These are phyloP conservation scores for Scaptomyza caliginosa DNA, from an alignment of 2,888 invertebrate genomes.

Conservation along the genomic window DNA sequence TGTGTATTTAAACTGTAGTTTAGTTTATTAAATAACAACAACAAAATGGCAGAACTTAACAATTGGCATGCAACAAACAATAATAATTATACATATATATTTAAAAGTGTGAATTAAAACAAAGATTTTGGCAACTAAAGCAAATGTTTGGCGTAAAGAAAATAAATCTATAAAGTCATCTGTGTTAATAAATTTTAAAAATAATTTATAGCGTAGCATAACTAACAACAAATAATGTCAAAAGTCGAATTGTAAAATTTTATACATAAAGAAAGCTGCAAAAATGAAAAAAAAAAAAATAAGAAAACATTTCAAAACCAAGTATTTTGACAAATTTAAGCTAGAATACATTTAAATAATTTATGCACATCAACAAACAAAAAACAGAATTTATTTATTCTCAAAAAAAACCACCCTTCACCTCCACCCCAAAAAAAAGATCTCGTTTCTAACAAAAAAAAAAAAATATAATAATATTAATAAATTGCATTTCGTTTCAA, in stretches of 20 bases:
- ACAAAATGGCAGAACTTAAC: constrained; percentile 28
- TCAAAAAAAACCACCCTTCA: constrained; percentile 9
- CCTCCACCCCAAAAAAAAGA: constrained; percentile 35
- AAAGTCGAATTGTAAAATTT: constrained; percentile 27
- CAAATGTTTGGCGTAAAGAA: constrained; percentile 50
- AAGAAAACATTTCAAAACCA: constrained; percentile 25
- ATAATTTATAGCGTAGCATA: constrained; percentile 77
- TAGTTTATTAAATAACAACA: constrained; percentile 57
- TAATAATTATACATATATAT: constrained; percentile 9
- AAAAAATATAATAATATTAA: constrained; percentile 6
- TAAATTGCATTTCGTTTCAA: constrained; percentile 25
- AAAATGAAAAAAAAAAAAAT: not conserved
- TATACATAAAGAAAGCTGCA: constrained; percentile 31
- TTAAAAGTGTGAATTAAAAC: constrained; percentile 2
- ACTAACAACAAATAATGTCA: constrained; percentile 43
- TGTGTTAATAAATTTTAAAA: constrained; percentile 84
- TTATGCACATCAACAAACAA: constrained; percentile 35
- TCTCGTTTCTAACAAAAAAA: constrained; percentile 40
- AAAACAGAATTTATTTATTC: constrained; percentile 40
- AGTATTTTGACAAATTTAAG: constrained; percentile 51
- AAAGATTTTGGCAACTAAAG: constrained; percentile 53
- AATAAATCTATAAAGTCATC: constrained; percentile 83
- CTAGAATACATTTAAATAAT: constrained; percentile 37
- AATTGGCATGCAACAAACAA: constrained; percentile 49
- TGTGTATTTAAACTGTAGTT: constrained; percentile 74